These are phyloP conservation scores for Heterodera filipjevi DNA, from an alignment of 2,888 invertebrate genomes.

Conservation along the genomic window DNA sequence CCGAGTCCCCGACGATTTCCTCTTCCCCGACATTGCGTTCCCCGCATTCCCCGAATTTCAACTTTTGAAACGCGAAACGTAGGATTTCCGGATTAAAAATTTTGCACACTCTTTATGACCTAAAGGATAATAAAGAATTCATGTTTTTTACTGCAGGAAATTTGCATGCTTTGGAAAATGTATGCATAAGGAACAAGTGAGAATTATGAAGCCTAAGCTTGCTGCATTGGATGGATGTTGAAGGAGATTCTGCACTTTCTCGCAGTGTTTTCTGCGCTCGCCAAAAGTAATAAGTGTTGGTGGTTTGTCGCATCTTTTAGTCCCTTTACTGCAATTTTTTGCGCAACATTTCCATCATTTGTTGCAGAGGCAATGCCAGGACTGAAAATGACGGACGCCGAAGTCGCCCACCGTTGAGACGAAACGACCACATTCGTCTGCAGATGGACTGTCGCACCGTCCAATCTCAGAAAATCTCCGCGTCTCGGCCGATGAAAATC, in stretches of 20 bases:
- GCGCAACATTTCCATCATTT: background rate
- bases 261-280: conserved; percentile 25
- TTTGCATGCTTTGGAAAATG: too few relatives aligned
- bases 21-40: too few relatives aligned
- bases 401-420: conserved; percentile 39
- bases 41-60: too few relatives aligned
- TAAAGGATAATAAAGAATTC: too few relatives aligned
- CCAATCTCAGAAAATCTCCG: conserved; percentile 38
- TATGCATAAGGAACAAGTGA: too few relatives aligned
- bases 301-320: background rate
- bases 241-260: conserved; percentile 29
- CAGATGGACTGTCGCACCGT: conserved; percentile 29
- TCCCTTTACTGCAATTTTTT: background rate
- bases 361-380: conserved; percentile 36
- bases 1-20: too few relatives aligned
- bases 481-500: conserved; percentile 41
- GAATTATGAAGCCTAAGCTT: conserved; percentile 29
- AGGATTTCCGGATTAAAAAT: too few relatives aligned
- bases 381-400: conserved; percentile 33
- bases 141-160: too few relatives aligned
- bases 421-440: conserved; percentile 41
- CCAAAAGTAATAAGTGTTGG: conserved; percentile 13
- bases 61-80: too few relatives aligned
- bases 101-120: too few relatives aligned
- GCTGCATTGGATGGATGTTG: conserved; percentile 33